Evolutionary conservation across 2,113 vertebrate species (phyloP).

Genomic region (Enhydra lutris): DNA sequence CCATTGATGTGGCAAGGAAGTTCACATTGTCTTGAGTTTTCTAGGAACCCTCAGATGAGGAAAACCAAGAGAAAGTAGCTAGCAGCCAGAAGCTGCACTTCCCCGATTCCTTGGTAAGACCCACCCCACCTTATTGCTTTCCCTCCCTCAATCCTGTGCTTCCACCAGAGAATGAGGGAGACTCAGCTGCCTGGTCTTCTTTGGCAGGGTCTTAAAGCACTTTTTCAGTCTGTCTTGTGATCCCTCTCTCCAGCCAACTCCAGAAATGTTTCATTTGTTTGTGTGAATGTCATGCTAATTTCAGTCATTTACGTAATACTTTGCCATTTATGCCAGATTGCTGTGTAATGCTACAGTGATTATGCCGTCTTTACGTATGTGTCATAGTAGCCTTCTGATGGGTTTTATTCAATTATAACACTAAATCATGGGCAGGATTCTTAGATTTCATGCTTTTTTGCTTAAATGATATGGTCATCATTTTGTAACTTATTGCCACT

Average conservation of each 20-base stretch:
- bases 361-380: background rate
- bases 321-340: slow-evolving; percentile 45
- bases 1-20: background rate
- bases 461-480: background rate
- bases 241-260: background rate
- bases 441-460: background rate
- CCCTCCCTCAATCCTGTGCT: too few species aligned
- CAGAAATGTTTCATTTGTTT: slow-evolving; percentile 20
- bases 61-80: background rate
- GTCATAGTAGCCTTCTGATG: background rate
- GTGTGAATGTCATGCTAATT: slow-evolving; percentile 45
- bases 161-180: background rate
- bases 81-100: background rate
- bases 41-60: background rate
- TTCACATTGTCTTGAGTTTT: slow-evolving; percentile 6
- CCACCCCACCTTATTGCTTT: background rate
- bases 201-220: background rate
- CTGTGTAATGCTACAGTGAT: background rate
- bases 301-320: slow-evolving; percentile 42
- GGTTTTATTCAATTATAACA: slow-evolving; percentile 4
- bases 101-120: background rate
- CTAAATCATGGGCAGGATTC: background rate
- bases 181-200: background rate
- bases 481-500: background rate
- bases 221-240: background rate